Evolutionary conservation across 2,797 vertebrate genomes (phyloP).

Genomic region (Phoeniculus purpureus): DNA sequence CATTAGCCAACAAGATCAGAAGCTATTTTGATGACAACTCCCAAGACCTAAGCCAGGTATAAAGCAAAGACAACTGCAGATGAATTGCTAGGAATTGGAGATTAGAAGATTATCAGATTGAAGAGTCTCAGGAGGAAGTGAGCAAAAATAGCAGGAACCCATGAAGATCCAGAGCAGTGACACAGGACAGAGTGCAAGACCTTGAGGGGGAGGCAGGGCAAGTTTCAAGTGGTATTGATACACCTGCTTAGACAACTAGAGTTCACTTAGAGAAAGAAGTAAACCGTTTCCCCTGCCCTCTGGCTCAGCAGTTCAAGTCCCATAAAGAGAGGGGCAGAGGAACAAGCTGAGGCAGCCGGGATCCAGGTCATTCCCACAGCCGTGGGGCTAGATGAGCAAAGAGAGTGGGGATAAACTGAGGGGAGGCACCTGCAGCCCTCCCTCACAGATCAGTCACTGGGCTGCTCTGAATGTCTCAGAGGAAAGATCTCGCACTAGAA

Average conservation of each 20-base stretch:
- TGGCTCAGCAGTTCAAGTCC: neutral
- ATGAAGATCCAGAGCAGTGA: neutral
- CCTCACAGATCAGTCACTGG: neutral
- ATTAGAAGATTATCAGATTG: slow-evolving; percentile 68
- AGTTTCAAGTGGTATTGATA: neutral
- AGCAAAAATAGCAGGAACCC: slow-evolving; percentile 26
- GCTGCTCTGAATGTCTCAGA: neutral
- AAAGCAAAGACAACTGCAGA: slow-evolving; percentile 33
- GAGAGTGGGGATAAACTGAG: rapidly evolving
- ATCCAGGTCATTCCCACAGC: neutral
- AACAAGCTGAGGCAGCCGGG: neutral
- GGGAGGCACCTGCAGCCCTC: neutral
- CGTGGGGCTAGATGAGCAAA: neutral
- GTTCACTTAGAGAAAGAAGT: neutral
- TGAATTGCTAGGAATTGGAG: slow-evolving; percentile 20
- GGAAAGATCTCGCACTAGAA: neutral
- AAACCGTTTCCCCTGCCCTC: neutral
- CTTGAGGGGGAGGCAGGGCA: slow-evolving; percentile 8
- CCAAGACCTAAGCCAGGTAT: slow-evolving; percentile 44
- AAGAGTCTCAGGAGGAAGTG: slow-evolving; percentile 6
- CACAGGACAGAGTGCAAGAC: neutral
- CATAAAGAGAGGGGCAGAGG: neutral
- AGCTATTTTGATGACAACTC: slow-evolving; percentile 34
- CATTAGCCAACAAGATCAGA: slow-evolving; percentile 51
- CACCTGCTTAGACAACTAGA: neutral